Evolutionary conservation across 2,797 vertebrate species (phyloP).

Genomic region (Okamejei kenojei): DNA sequence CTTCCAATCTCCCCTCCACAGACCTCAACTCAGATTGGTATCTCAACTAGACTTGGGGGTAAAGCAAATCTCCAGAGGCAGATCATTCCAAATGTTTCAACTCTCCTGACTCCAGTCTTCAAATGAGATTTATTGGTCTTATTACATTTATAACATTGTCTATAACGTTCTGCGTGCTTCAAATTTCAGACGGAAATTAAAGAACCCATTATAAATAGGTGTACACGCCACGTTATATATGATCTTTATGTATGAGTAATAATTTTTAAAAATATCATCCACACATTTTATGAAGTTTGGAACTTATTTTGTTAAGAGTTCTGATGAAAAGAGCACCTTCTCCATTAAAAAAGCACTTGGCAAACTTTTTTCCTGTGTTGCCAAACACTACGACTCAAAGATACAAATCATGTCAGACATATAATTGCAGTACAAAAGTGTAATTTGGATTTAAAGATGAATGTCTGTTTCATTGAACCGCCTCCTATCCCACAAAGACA

Average conservation of each 20-base stretch:
- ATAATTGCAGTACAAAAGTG: not conserved
- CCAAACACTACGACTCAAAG: constrained; percentile 2
- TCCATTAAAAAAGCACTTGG: not conserved
- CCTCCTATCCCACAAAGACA: not conserved
- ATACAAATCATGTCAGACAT: not conserved
- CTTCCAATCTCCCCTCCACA: not conserved
- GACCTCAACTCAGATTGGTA: not conserved
- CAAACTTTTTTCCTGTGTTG: not conserved
- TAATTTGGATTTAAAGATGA: not conserved
- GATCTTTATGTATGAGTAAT: not conserved
- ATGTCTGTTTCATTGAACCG: not conserved
- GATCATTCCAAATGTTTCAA: not conserved
- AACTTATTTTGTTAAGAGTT: not conserved
- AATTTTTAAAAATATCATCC: not conserved
- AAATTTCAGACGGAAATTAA: not conserved
- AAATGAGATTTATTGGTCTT: not conserved
- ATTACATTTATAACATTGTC: constrained; percentile 10
- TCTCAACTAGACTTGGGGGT: constrained; percentile 1
- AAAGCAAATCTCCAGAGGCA: not conserved
- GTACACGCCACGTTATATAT: not conserved
- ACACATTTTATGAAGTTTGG: not conserved
- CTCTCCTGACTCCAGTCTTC: not conserved
- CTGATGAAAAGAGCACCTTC: not conserved
- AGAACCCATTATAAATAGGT: no score
- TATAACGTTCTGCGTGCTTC: not conserved